These are phyloP conservation scores for Dicycla oo DNA, from an alignment of 2,888 invertebrate species.

Conservation along the genomic window DNA sequence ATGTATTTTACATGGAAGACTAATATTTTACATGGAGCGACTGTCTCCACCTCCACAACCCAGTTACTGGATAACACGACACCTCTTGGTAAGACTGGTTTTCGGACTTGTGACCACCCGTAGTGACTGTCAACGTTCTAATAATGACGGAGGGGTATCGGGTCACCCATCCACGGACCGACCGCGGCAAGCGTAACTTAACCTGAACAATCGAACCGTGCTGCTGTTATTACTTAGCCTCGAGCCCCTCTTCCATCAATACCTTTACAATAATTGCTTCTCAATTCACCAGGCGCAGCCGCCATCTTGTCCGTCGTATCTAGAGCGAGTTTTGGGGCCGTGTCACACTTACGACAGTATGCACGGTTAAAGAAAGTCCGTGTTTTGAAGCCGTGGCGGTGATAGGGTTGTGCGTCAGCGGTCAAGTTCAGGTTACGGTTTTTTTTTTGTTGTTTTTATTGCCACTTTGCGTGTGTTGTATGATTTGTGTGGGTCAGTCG, in stretches of 20 bases:
- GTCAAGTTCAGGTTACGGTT: conserved; percentile 65
- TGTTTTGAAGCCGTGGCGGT: conserved; percentile 60
- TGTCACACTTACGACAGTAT: conserved; percentile 75
- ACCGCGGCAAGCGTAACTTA: neutral
- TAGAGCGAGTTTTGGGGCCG: conserved; percentile 81
- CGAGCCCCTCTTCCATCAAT: neutral
- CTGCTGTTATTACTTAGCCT: neutral
- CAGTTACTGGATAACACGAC: neutral
- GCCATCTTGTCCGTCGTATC: conserved; percentile 69
- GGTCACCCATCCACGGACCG: neutral
- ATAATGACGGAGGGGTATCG: neutral
- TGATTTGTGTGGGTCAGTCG: conserved; percentile 17
- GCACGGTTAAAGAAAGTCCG: conserved; percentile 77
- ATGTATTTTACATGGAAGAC: no score
- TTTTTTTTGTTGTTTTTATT: conserved; percentile 33
- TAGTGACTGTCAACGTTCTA: neutral
- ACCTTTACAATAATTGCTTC: conserved; percentile 25
- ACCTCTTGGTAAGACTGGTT: neutral
- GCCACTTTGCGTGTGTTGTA: conserved; percentile 28
- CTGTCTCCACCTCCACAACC: no score
- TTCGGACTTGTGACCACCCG: neutral
- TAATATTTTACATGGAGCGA: no score
- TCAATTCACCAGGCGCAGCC: conserved; percentile 27
- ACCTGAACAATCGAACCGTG: neutral
- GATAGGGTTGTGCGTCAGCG: conserved; percentile 59